Percentiles rank a stretch among this genome's conserved stretches.
Evolutionary conservation across 2,888 invertebrate species (phyloP).

Genomic region (Darwinula stevensoni): DNA sequence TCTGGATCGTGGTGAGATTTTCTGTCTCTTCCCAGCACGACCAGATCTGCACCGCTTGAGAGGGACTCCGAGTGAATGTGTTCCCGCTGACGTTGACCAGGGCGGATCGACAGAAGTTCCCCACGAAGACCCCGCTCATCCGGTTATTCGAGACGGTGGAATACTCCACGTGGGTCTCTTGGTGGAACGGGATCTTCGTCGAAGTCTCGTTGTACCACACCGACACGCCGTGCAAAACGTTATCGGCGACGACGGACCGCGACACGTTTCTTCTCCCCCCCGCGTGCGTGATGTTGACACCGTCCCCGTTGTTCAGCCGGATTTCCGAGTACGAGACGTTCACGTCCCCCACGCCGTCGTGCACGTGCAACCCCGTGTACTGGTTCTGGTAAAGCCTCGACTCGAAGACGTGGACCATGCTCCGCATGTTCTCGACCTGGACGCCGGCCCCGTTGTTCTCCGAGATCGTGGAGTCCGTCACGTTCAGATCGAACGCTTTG

Average conservation of each 20-base stretch:
- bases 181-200: conserved; percentile 47
- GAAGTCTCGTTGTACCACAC: conserved; percentile 70
- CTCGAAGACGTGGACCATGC: conserved; percentile 53
- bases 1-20: conserved; percentile 26
- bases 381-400: conserved; percentile 57
- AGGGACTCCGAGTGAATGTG: conserved; percentile 43
- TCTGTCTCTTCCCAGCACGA: conserved; percentile 39
- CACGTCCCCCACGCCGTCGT: conserved; percentile 70
- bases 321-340: conserved; percentile 72
- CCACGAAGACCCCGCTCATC: conserved; percentile 61
- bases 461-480: conserved; percentile 50
- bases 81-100: conserved; percentile 76
- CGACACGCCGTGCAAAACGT: conserved; percentile 59
- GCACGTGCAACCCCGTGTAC: conserved; percentile 61
- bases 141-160: conserved; percentile 59
- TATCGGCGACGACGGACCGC: conserved; percentile 49
- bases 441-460: conserved; percentile 87
- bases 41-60: conserved; percentile 46
- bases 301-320: conserved; percentile 70
- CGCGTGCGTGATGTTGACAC: conserved; percentile 76
- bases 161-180: conserved; percentile 58
- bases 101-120: conserved; percentile 53
- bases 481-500: conserved; percentile 57
- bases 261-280: conserved; percentile 84
- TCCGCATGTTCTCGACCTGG: conserved; percentile 63